Percentiles rank a stretch among this genome's conserved stretches.
These are phyloP conservation scores for Octodon degus DNA, from an alignment of 2,113 vertebrate genomes.

Conservation along the genomic window DNA sequence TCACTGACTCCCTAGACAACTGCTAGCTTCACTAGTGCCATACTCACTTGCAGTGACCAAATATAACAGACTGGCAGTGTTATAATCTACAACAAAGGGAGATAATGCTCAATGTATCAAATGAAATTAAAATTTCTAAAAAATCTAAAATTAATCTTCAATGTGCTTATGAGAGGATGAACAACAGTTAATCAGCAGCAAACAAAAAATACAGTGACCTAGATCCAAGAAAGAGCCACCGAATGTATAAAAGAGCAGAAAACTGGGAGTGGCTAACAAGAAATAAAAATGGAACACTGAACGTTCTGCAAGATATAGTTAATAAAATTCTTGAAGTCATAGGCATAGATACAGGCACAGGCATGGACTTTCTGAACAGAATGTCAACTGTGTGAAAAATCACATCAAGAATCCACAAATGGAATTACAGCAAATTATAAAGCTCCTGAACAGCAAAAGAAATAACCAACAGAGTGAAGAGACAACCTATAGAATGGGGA, in stretches of 20 bases:
- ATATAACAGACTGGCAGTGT: neutral
- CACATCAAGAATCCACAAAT: neutral
- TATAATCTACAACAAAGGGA: neutral
- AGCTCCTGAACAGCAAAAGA: neutral
- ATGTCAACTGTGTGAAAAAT: neutral
- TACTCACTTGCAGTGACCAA: neutral
- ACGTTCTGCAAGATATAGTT: neutral
- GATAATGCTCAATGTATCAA: neutral
- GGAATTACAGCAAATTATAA: neutral
- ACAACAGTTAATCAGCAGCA: neutral
- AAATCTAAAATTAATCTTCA: neutral
- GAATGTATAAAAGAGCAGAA: neutral
- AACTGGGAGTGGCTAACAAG: neutral
- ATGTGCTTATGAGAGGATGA: neutral
- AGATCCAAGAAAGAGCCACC: neutral
- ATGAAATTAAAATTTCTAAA: conserved; percentile 18
- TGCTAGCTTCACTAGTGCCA: neutral
- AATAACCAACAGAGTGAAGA: neutral
- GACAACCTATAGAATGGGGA: neutral
- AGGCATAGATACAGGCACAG: neutral
- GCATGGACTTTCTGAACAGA: neutral
- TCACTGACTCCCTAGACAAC: neutral
- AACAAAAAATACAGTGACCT: neutral
- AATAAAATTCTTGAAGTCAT: neutral
- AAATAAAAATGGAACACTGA: neutral